Conservation (phyloP, 1,140 invertebrate species). For the Platorchestia sp. region DNA sequence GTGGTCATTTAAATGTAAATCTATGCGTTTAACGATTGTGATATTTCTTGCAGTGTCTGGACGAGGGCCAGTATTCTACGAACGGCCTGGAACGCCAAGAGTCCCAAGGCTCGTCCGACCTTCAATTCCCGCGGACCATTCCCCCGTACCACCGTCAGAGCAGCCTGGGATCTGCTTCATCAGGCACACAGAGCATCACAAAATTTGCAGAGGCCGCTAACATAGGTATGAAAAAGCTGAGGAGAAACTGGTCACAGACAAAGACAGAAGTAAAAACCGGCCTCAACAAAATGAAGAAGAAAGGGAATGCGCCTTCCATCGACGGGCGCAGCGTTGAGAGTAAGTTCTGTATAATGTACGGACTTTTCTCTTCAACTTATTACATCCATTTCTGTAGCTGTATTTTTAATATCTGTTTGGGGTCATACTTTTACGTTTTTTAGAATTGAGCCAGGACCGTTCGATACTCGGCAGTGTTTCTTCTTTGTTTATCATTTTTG, state of each 20-base stretch:
- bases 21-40: not conserved
- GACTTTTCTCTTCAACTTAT: not conserved
- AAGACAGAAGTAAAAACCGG: constrained; percentile 69
- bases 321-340: constrained; percentile 66
- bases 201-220: constrained; percentile 66
- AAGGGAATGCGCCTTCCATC: constrained; percentile 66
- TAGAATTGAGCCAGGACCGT: not conserved
- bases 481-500: not conserved
- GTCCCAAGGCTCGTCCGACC: constrained; percentile 50
- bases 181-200: constrained; percentile 61
- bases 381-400: not conserved
- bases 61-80: constrained; percentile 52
- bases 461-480: not conserved
- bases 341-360: constrained; percentile 57
- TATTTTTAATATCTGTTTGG: not conserved
- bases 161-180: constrained; percentile 55
- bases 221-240: constrained; percentile 64
- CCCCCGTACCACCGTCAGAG: constrained; percentile 56
- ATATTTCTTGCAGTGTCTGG: constrained; percentile 14
- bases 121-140: not conserved
- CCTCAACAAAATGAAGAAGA: constrained; percentile 68
- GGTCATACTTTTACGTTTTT: not conserved
- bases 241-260: constrained; percentile 68
- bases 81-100: constrained; percentile 61
- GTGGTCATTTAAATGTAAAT: not conserved